Evolutionary conservation across 2,113 vertebrate species (phyloP).

Genomic region (Lycaon pictus): DNA sequence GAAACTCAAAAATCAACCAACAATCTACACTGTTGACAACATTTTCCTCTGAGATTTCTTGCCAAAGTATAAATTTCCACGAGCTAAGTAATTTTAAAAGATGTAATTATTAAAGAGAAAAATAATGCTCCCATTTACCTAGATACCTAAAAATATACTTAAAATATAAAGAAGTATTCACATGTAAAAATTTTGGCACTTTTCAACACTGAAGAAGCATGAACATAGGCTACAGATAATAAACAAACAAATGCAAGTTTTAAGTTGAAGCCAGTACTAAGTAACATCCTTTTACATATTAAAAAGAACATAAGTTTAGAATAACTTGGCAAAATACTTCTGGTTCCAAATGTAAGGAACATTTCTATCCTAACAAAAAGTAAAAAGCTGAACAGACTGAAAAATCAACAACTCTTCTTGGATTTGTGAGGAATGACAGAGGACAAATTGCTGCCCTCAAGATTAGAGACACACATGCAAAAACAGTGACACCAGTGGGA

Average conservation of each 20-base stretch:
- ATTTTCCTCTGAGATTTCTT: not conserved
- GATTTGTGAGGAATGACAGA: not conserved
- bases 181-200: not conserved
- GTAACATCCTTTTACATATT: not conserved
- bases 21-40: not conserved
- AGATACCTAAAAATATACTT: not conserved
- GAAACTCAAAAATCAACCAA: not conserved
- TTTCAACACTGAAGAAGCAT: not conserved
- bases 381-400: not conserved
- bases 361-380: not conserved
- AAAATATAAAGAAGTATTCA: not conserved
- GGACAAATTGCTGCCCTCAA: not conserved
- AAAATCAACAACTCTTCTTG: not conserved
- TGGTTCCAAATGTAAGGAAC: not conserved
- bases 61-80: constrained; percentile 28
- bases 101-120: constrained; percentile 6
- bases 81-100: constrained; percentile 6
- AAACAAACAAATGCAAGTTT: not conserved
- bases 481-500: not conserved
- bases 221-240: not conserved
- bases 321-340: not conserved
- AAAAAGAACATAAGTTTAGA: not conserved
- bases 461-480: not conserved
- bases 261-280: not conserved
- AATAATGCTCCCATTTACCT: not conserved